Conservation (phyloP, 1,140 invertebrate species). For the Lasaia peninsularis region DNA sequence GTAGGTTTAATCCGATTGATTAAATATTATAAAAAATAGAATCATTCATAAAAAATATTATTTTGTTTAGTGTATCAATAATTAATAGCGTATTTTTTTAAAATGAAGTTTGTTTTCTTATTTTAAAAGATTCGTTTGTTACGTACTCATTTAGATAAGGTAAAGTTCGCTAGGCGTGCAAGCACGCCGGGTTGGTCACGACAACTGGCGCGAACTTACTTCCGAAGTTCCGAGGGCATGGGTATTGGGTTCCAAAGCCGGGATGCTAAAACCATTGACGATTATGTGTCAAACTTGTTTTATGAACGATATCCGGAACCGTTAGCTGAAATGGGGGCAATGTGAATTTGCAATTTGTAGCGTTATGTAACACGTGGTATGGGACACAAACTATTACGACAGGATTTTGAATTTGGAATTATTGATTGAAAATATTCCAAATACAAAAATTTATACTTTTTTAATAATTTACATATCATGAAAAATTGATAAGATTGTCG, state of each 20-base stretch:
- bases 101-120: neutral
- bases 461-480: too few relatives aligned
- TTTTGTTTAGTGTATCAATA: too few relatives aligned
- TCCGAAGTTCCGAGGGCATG: conserved; percentile 19
- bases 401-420: too few relatives aligned
- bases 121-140: neutral
- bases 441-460: too few relatives aligned
- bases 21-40: too few relatives aligned
- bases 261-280: conserved; percentile 39
- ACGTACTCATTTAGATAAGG: neutral
- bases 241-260: conserved; percentile 32
- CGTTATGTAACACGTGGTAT: conserved; percentile 5
- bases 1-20: too few relatives aligned
- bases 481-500: too few relatives aligned
- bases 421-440: too few relatives aligned
- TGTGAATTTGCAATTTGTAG: conserved; percentile 9
- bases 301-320: conserved; percentile 34
- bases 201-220: conserved; percentile 21
- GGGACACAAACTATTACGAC: neutral
- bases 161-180: conserved; percentile 6
- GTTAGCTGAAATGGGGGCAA: conserved; percentile 25
- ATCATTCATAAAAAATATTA: too few relatives aligned
- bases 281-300: conserved; percentile 46
- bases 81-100: too few relatives aligned
- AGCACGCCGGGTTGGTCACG: conserved; percentile 23